phyloP scores from a whole-genome alignment of 2,113 vertebrate genomes.

The human region DNA sequence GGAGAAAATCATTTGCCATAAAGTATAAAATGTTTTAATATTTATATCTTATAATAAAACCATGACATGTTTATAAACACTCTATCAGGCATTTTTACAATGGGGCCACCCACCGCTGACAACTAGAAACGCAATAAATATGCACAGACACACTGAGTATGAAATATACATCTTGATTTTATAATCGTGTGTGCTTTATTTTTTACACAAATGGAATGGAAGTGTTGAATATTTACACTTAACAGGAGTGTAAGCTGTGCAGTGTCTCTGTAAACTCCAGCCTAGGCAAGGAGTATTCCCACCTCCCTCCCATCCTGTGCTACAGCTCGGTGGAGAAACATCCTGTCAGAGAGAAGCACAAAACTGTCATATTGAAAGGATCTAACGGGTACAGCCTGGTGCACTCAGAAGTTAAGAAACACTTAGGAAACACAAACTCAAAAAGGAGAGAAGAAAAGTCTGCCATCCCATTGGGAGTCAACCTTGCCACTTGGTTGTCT shows the following conservation, averaged over 20 bases:
- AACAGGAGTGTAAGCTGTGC: constrained; percentile 87
- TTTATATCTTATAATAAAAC: constrained; percentile 85
- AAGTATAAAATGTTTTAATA: constrained; percentile 86
- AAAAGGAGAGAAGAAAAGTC: constrained; percentile 75
- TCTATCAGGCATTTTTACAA: constrained; percentile 82
- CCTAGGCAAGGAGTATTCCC: constrained; percentile 78
- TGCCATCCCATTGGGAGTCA: constrained; percentile 80
- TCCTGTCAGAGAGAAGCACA: constrained; percentile 77
- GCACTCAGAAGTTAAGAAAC: constrained; percentile 74
- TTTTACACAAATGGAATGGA: constrained; percentile 90
- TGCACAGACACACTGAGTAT: constrained; percentile 86
- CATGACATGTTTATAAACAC: constrained; percentile 83
- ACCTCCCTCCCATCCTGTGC: constrained; percentile 53
- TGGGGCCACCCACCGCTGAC: constrained; percentile 74
- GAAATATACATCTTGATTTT: constrained; percentile 89
- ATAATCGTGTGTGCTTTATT: constrained; percentile 90
- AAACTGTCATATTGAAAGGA: constrained; percentile 67
- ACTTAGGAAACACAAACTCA: constrained; percentile 79
- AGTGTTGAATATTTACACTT: constrained; percentile 89
- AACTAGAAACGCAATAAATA: constrained; percentile 83
- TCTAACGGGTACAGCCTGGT: constrained; percentile 79
- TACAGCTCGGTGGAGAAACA: constrained; percentile 81
- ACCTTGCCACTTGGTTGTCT: constrained; percentile 68
- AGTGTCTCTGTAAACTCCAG: constrained; percentile 86
- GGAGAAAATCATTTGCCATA: constrained; percentile 84